Evolutionary conservation across 2,888 invertebrate genomes (phyloP), one percentile per base, ranked within the genome.

Genomic region (Aethes cnicana): DNA sequence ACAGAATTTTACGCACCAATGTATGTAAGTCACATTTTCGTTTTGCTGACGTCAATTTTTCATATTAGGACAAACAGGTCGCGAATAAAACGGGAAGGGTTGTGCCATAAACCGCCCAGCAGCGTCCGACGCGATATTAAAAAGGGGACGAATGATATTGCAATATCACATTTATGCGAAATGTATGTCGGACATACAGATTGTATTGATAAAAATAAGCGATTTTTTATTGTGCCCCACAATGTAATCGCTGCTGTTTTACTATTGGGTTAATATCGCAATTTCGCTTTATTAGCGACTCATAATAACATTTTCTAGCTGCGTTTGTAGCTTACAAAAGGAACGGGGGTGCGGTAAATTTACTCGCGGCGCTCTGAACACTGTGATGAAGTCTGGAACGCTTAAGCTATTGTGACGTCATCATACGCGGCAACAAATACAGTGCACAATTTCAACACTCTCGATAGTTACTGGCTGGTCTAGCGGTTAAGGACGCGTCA

Each of bases 161-260:
- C 88, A 86, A 88, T 88, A 87, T 89, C 88, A 88, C 89, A 87
- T 89, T 88, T 88, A 88, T 89, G 85, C 83, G 87, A 87, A 88
- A 87, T 88, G 88, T 87, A 87, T 86, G 72, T 52, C 52, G 52
- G 52, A 52, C 52, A 85, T 81, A 77, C 84, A 87, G 88, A 89
- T 88, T 85, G 84, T 85, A 87, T 89, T 89, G 89, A 89, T 88
- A 88, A 89, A 87, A 89, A 86, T 89, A 89, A 87, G 86, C 89
- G 81, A 82, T 85, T 87, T 87, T 88, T 88, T 88, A 87, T 85
- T 84, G 81, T 85, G 71, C 72, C 74, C 77, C 76, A 74, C 78
- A 80, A 81, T 77, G 71, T 72, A 74, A 63, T 64, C 63, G 57
- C 59, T 72, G 66, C 69, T 66, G 63, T 65, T 70, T 68, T 66